Evolutionary conservation across 1,140 invertebrate genomes (phyloP).

Genomic region (Drosophila bocqueti): DNA sequence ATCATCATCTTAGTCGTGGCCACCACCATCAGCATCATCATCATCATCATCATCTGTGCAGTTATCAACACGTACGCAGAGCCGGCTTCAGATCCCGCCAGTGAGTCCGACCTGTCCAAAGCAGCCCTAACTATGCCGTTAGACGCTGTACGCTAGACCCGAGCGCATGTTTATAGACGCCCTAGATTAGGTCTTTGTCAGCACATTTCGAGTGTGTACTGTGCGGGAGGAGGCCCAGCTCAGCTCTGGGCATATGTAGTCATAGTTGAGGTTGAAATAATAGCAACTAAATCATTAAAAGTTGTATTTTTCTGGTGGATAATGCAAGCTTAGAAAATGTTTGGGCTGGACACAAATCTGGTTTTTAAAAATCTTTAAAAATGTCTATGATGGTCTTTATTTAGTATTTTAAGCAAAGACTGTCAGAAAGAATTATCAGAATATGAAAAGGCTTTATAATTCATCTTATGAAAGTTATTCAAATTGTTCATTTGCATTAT

Average conservation of each 20-base stretch:
- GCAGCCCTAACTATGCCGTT: conserved; percentile 76
- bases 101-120: conserved; percentile 67
- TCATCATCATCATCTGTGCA: conserved; percentile 63
- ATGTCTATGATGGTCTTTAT: not conserved
- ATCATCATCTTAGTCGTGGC: not conserved
- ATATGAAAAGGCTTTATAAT: not conserved
- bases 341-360: not conserved
- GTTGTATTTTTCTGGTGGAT: not conserved
- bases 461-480: no score
- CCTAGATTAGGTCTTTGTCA: conserved; percentile 83
- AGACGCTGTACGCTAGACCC: conserved; percentile 42
- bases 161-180: conserved; percentile 80
- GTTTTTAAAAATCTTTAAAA: not conserved
- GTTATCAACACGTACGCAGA: conserved; percentile 43
- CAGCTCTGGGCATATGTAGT: conserved; percentile 13
- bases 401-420: not conserved
- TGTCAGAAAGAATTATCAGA: no score
- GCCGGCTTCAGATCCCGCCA: conserved; percentile 16
- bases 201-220: conserved; percentile 74
- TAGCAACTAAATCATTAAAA: not conserved
- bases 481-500: not conserved
- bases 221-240: conserved; percentile 42
- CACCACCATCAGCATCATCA: conserved; percentile 2
- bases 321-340: no score
- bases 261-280: not conserved